Evolutionary conservation across 2,888 invertebrate genomes (phyloP).

Genomic region (Drosophila monieri): DNA sequence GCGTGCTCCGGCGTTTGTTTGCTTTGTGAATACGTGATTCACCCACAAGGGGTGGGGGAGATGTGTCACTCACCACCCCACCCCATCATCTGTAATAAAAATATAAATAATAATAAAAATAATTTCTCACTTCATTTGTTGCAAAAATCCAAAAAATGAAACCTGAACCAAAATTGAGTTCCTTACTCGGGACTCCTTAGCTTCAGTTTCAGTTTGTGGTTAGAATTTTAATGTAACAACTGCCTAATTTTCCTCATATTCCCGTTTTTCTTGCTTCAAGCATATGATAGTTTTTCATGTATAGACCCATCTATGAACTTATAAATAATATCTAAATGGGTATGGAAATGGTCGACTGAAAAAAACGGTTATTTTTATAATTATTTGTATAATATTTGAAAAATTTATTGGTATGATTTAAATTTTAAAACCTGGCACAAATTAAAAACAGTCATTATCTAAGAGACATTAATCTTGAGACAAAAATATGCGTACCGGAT

Average conservation of each 20-base stretch:
- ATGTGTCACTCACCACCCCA: slow-evolving; percentile 12
- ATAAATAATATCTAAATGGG: too few species aligned
- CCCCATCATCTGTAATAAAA: slow-evolving; percentile 51
- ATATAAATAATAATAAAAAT: slow-evolving; percentile 68
- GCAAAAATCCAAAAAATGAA: slow-evolving; percentile 74
- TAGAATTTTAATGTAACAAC: slow-evolving; percentile 47
- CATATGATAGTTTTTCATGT: too few species aligned
- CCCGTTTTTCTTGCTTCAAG: neutral
- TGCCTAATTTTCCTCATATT: neutral
- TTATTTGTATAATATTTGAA: too few species aligned
- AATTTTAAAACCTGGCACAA: too few species aligned
- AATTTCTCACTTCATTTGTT: slow-evolving; percentile 79
- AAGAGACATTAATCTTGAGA: too few species aligned
- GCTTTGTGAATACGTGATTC: slow-evolving; percentile 79
- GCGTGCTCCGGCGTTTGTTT: slow-evolving; percentile 73
- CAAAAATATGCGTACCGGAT: too few species aligned
- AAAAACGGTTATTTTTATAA: too few species aligned
- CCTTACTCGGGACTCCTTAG: slow-evolving; percentile 33
- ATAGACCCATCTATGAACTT: too few species aligned
- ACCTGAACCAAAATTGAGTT: slow-evolving; percentile 30
- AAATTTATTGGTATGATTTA: too few species aligned
- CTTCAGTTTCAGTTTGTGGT: slow-evolving; percentile 16
- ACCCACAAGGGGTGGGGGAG: slow-evolving; percentile 23
- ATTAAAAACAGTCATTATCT: too few species aligned
- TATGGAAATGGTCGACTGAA: too few species aligned